phyloP scores from a whole-genome alignment of 2,888 invertebrate genomes.

The Nineta flava region DNA sequence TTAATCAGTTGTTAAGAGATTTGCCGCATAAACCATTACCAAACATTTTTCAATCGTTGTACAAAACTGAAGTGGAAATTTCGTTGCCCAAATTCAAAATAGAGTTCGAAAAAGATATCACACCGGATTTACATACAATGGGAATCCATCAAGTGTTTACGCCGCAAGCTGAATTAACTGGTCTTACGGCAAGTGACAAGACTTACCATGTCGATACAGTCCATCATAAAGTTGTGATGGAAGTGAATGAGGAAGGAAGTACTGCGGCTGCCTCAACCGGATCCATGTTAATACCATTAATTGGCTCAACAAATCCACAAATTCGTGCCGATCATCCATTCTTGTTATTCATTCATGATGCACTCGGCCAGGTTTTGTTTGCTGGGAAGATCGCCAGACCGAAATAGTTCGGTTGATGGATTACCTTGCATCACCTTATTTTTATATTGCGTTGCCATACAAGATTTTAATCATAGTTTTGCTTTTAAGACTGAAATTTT shows the following conservation, averaged over 20 bases:
- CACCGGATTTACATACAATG: slow-evolving; percentile 31
- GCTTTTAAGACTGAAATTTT: no score
- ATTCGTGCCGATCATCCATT: slow-evolving; percentile 45
- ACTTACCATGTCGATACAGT: slow-evolving; percentile 30
- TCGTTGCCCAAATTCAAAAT: slow-evolving; percentile 44
- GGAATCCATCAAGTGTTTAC: slow-evolving; percentile 39
- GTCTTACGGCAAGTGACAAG: slow-evolving; percentile 25
- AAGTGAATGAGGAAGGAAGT: slow-evolving; percentile 49
- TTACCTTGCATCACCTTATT: not conserved
- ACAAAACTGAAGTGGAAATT: slow-evolving; percentile 33
- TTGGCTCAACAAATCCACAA: slow-evolving; percentile 31
- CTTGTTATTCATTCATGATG: slow-evolving; percentile 45
- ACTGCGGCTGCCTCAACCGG: slow-evolving; percentile 45
- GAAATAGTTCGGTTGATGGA: not conserved
- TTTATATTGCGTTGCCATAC: no score
- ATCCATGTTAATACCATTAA: slow-evolving; percentile 41
- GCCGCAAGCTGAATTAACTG: slow-evolving; percentile 36
- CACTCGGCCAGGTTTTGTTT: slow-evolving; percentile 11
- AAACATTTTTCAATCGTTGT: slow-evolving; percentile 29
- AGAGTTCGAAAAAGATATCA: slow-evolving; percentile 36
- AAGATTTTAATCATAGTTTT: no score
- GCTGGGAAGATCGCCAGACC: not conserved
- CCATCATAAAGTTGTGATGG: slow-evolving; percentile 44
- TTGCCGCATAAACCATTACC: slow-evolving; percentile 36
- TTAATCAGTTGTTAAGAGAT: slow-evolving; percentile 34